Conservation (phyloP, 2,113 vertebrate species). For the Laticauda laticaudata region DNA sequence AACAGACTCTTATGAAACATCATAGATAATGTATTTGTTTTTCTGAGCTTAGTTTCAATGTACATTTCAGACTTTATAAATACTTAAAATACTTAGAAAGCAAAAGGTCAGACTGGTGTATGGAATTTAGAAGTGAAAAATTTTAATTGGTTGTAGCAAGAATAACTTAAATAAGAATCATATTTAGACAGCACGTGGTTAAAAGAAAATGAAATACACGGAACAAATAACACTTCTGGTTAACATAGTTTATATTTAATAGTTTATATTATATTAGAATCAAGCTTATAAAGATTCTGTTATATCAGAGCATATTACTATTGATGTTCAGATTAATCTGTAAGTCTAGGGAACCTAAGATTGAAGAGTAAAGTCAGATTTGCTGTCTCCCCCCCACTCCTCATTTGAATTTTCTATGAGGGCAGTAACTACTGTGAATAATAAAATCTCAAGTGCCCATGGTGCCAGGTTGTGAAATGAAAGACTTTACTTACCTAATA, state of each 20-base stretch:
- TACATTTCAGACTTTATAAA: background rate
- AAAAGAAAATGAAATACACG: background rate
- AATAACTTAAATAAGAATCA: background rate
- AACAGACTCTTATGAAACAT: background rate
- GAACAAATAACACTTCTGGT: slow-evolving; percentile 10
- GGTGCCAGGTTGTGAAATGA: background rate
- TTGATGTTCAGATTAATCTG: background rate
- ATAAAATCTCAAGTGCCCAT: background rate
- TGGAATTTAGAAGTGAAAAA: background rate
- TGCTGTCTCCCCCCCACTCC: too few species aligned
- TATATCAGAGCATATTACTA: background rate
- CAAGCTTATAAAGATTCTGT: background rate
- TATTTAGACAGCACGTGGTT: background rate
- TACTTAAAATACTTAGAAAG: background rate
- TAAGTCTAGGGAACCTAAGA: background rate
- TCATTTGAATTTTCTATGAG: background rate
- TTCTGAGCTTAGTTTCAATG: background rate
- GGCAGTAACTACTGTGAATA: background rate
- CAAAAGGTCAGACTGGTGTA: background rate
- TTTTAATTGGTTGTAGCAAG: background rate
- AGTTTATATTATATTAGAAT: too few species aligned
- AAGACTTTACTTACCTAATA: background rate
- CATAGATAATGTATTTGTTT: background rate
- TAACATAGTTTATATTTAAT: slow-evolving; percentile 15
- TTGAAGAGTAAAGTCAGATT: background rate